phyloP scores from a whole-genome alignment of 2,888 invertebrate species.

The Hedychridium roseum region DNA sequence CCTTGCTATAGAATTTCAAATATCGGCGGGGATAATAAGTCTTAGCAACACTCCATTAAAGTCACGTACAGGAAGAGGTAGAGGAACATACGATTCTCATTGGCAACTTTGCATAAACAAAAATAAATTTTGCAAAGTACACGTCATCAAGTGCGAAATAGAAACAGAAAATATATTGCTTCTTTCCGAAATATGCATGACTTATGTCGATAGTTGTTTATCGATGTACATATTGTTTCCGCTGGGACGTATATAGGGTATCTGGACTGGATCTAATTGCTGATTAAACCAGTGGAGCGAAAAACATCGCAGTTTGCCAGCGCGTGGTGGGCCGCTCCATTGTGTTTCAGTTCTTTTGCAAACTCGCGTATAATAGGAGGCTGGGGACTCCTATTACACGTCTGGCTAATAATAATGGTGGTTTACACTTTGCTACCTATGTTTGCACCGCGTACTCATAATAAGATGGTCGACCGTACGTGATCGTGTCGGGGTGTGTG shows the following conservation, averaged over 20 bases:
- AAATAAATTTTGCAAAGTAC: not conserved
- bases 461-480: slow-evolving; percentile 41
- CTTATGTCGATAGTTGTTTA: no score
- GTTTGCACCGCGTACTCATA: slow-evolving; percentile 42
- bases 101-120: not conserved
- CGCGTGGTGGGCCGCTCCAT: slow-evolving; percentile 20
- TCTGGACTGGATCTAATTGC: slow-evolving; percentile 36
- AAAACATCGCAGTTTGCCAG: slow-evolving; percentile 40
- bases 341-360: slow-evolving; percentile 29
- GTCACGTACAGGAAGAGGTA: not conserved
- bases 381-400: slow-evolving; percentile 39
- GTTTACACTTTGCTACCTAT: slow-evolving; percentile 53
- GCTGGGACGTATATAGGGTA: no score
- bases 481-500: slow-evolving; percentile 31
- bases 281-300: slow-evolving; percentile 27
- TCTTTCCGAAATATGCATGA: no score
- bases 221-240: no score
- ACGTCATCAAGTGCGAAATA: not conserved
- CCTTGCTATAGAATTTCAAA: no score
- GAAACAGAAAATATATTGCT: no score
- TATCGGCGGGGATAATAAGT: no score
- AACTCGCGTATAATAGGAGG: no score
- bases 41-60: no score
- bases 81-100: no score
- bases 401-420: slow-evolving; percentile 51